Percentiles rank a stretch among this genome's conserved stretches.
phyloP scores from a whole-genome alignment of 2,888 invertebrate species.

The Sialis fuliginosa region DNA sequence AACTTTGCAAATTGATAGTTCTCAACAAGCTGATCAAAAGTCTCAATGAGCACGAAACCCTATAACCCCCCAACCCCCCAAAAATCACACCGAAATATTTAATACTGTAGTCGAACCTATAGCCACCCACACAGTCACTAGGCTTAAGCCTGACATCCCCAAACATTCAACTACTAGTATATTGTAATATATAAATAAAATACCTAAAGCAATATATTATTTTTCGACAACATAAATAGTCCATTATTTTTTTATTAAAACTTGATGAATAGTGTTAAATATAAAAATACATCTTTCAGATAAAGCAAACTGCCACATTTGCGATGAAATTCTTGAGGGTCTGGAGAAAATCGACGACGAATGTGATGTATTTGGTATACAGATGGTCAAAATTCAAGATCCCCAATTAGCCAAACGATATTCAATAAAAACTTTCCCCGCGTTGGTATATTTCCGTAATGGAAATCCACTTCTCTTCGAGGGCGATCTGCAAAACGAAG shows the following conservation, averaged over 20 bases:
- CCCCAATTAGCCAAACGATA: constrained; percentile 80
- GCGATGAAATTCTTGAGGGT: constrained; percentile 76
- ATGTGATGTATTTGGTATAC: constrained; percentile 82
- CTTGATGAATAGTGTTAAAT: neutral
- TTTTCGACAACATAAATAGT: too few species aligned
- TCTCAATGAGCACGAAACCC: too few species aligned
- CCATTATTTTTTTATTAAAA: neutral
- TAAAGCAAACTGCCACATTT: constrained; percentile 81
- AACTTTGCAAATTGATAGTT: too few species aligned
- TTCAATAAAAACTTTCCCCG: constrained; percentile 87
- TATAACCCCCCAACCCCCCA: too few species aligned
- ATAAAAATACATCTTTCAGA: constrained; percentile 29
- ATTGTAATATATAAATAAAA: too few species aligned
- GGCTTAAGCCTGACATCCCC: too few species aligned
- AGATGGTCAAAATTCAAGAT: constrained; percentile 85
- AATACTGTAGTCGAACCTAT: too few species aligned
- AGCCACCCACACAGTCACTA: too few species aligned
- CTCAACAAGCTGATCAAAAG: too few species aligned
- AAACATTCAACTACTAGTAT: too few species aligned
- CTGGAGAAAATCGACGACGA: constrained; percentile 81
- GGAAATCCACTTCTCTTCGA: constrained; percentile 78
- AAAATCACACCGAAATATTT: too few species aligned
- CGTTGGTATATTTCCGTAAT: constrained; percentile 74
- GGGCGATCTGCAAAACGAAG: constrained; percentile 84
- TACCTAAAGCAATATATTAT: too few species aligned